Evolutionary conservation across 2,113 vertebrate genomes (phyloP).

Genomic region (Pelecanoides urinatrix): DNA sequence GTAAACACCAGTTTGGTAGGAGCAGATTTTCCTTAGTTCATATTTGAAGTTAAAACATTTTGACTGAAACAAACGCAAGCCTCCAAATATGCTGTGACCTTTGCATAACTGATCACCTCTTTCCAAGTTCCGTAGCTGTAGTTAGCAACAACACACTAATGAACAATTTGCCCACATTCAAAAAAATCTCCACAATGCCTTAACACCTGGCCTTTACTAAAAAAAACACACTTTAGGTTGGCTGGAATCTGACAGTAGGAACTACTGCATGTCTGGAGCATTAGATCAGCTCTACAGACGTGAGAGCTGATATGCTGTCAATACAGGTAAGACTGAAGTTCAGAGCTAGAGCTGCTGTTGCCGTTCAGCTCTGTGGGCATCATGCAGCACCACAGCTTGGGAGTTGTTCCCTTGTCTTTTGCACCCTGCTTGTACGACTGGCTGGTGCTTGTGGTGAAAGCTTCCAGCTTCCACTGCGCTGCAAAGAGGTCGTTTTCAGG

Average conservation of each 20-base stretch:
- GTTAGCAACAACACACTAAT: not conserved
- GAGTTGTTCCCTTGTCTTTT: not conserved
- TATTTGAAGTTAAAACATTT: constrained; percentile 14
- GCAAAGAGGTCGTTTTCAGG: not conserved
- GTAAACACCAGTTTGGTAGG: not conserved
- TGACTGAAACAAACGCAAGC: constrained; percentile 1
- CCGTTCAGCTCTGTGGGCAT: fast-evolving
- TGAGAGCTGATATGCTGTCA: not conserved
- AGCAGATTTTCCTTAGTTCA: not conserved
- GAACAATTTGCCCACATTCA: not conserved
- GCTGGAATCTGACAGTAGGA: not conserved
- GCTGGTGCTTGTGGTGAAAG: not conserved
- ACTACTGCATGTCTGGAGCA: not conserved
- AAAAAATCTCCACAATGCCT: not conserved
- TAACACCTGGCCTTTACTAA: not conserved
- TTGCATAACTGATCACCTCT: not conserved
- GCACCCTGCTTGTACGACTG: not conserved
- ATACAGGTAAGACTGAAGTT: not conserved
- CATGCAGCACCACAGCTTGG: fast-evolving
- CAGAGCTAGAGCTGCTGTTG: not conserved
- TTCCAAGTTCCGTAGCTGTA: not conserved
- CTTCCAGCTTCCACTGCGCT: not conserved
- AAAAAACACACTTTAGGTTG: not conserved
- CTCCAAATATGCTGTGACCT: not conserved
- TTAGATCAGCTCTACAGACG: not conserved